These are phyloP conservation scores for Prosapia bicincta DNA, from an alignment of 2,888 invertebrate genomes.

Conservation along the genomic window DNA sequence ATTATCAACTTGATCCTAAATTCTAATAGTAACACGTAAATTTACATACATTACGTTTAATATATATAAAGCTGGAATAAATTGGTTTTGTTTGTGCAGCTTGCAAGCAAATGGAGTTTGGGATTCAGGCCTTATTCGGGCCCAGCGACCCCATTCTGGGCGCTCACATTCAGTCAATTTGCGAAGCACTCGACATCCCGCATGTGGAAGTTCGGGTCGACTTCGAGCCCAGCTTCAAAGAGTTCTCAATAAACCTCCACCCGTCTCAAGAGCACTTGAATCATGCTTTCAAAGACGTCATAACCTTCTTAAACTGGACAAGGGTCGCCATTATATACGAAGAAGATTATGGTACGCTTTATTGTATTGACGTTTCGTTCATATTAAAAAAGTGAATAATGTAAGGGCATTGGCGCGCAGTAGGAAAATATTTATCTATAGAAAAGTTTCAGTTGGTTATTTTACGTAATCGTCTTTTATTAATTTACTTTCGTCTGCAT, in stretches of 20 bases:
- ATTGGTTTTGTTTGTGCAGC: no score
- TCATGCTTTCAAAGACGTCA: conserved; percentile 79
- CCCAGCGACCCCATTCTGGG: conserved; percentile 80
- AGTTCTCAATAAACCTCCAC: conserved; percentile 84
- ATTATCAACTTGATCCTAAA: no score
- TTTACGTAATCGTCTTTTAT: no score
- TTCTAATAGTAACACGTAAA: no score
- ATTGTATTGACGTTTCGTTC: background rate
- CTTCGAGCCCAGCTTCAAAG: conserved; percentile 59
- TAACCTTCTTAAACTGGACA: conserved; percentile 88
- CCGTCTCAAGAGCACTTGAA: conserved; percentile 81
- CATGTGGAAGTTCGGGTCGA: conserved; percentile 76
- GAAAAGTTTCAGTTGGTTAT: no score
- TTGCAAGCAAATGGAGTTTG: conserved; percentile 75
- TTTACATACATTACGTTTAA: no score
- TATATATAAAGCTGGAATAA: no score
- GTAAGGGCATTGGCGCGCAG: no score
- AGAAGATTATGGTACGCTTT: conserved; percentile 74
- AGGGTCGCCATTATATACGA: conserved; percentile 92
- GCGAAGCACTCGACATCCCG: conserved; percentile 85
- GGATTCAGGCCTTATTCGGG: conserved; percentile 85
- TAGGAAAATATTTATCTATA: background rate
- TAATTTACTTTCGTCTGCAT: no score
- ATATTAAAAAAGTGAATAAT: no score
- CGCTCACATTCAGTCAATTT: conserved; percentile 82